Base-by-base conservation (phyloP, 1,140 invertebrate species). In the Teleopsis dalmanni region DNA sequence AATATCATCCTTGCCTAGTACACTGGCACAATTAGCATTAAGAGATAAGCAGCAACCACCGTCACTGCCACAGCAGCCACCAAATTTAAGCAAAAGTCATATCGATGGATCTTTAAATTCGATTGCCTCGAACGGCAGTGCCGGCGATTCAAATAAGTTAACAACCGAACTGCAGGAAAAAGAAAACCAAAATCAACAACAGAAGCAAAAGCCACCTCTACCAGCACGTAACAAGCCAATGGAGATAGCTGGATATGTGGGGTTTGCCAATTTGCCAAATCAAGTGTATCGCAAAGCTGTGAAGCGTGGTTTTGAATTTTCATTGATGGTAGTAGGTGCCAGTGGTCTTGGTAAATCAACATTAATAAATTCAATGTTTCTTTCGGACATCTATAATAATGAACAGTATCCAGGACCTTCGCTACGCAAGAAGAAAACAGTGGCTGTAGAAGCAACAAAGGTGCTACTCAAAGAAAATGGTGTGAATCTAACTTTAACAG, bases 271-370 rank as follows among this genome's bases (percentile, higher is more conserved):
- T 77, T 77, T 99, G 52, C 96, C 96, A 22, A 98, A 98, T 75
- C 97, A 99, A 75, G 94, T 98, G 6, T 97, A 98, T 73, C 80
- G 96, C 36, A 97, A 98, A 75, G 93, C 96, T 31, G 95, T 99
- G n/a, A 99, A 99, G 74, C 90, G 90, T 70, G 97, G 96, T 41
- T 99, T 99, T 68, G 95, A 99, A 65, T 99, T 99, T 73, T 98
- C 95, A 5, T 76, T 99, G 14, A 98, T 99, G 96, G 95, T 99
- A 56, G 96, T 99, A 52, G 96, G 96, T 57, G 93, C 97, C 75
- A 94, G 92, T 19, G 96, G 96, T 10, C 75, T 98, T 23, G 97
- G 97, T 22, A 99, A 99, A 76, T 98, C 95, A 9, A 99, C 97
- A 8, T 77, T 99, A 58, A 95, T 99, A 66, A 99, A 99, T 76